Conservation (phyloP, 1,140 invertebrate species). For the Cydia pomonella region DNA sequence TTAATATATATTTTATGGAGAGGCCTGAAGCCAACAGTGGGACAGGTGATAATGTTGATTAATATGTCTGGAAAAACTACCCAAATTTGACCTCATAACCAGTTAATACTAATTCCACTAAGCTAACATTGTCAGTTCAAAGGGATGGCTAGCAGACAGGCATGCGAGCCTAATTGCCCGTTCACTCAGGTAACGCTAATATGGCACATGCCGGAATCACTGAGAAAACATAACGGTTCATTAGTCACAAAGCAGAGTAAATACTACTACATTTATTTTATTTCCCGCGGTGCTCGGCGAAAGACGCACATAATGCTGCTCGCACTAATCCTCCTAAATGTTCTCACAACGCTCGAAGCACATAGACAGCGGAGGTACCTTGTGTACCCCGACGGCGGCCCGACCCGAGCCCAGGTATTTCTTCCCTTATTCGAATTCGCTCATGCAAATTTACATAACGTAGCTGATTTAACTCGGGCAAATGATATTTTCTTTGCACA, state of each 20-base stretch:
- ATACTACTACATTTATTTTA: conserved; percentile 62
- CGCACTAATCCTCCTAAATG: conserved; percentile 61
- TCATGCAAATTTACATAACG: conserved; percentile 59
- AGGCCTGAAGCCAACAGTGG: too few relatives aligned
- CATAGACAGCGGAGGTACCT: conserved; percentile 71
- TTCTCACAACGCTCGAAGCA: conserved; percentile 48
- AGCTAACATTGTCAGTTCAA: neutral
- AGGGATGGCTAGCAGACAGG: conserved; percentile 10
- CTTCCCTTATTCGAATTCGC: conserved; percentile 44
- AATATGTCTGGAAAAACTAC: neutral
- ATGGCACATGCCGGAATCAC: conserved; percentile 56
- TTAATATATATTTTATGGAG: too few relatives aligned
- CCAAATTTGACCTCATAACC: neutral
- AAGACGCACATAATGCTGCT: conserved; percentile 54
- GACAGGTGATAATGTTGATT: too few relatives aligned
- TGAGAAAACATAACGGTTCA: conserved; percentile 77
- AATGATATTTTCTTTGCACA: conserved; percentile 73
- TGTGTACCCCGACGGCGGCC: conserved; percentile 76
- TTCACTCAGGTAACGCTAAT: conserved; percentile 19
- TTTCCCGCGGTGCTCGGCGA: conserved; percentile 64
- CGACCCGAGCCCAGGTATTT: conserved; percentile 75
- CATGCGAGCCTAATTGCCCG: conserved; percentile 23
- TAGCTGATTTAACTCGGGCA: conserved; percentile 68
- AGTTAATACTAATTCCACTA: neutral
- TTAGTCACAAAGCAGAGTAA: conserved; percentile 64